These are phyloP conservation scores for Perizoma affinitatum DNA, from an alignment of 2,888 invertebrate genomes.

Conservation along the genomic window DNA sequence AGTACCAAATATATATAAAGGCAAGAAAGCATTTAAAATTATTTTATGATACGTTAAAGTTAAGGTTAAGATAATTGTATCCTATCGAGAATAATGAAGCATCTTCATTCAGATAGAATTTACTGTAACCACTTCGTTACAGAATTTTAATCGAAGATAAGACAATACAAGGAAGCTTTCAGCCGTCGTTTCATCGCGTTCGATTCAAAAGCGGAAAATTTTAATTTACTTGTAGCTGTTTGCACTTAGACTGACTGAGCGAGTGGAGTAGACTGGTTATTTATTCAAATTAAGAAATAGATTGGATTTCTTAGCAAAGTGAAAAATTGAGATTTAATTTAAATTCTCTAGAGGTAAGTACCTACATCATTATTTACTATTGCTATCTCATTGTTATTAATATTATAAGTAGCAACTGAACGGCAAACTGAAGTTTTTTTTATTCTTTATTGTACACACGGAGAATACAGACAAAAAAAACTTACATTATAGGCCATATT, in stretches of 20 bases:
- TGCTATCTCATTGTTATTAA: too few relatives aligned
- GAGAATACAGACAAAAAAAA: too few relatives aligned
- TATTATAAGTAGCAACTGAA: too few relatives aligned
- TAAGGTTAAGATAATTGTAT: neutral
- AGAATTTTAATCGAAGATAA: slow-evolving; percentile 41
- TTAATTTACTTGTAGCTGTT: slow-evolving; percentile 37
- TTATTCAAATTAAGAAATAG: slow-evolving; percentile 28
- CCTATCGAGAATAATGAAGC: slow-evolving; percentile 13
- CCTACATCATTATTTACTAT: too few relatives aligned
- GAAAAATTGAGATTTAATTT: neutral
- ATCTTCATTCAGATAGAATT: too few relatives aligned
- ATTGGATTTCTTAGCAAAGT: slow-evolving; percentile 17
- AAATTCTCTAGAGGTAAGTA: too few relatives aligned
- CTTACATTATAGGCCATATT: too few relatives aligned
- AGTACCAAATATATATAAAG: too few relatives aligned
- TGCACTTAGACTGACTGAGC: slow-evolving; percentile 27
- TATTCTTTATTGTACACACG: too few relatives aligned
- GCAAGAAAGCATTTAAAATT: too few relatives aligned
- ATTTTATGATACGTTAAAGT: too few relatives aligned
- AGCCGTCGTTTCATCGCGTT: slow-evolving; percentile 35
- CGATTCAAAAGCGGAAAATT: slow-evolving; percentile 32
- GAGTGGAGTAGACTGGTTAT: slow-evolving; percentile 21
- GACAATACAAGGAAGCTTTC: slow-evolving; percentile 33
- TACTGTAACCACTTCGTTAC: slow-evolving; percentile 41
- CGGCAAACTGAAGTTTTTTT: too few relatives aligned